Evolutionary conservation across 2,888 invertebrate species (phyloP).

Genomic region (Hipparchia semele): DNA sequence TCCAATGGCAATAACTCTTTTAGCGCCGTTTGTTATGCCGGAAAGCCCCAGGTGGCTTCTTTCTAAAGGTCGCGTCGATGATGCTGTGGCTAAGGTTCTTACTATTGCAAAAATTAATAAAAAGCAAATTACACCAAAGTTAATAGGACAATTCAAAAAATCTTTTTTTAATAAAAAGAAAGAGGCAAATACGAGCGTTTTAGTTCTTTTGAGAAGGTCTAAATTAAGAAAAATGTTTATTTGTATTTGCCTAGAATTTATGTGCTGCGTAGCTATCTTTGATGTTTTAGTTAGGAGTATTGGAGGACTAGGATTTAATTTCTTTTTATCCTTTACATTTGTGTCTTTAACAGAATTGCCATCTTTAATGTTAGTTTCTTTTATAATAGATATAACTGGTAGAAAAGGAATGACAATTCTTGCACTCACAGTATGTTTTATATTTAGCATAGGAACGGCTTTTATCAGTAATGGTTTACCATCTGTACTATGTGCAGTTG

Average conservation of each 20-base stretch:
- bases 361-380: slow-evolving; percentile 58
- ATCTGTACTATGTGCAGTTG: slow-evolving; percentile 61
- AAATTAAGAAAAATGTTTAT: slow-evolving; percentile 56
- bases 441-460: slow-evolving; percentile 57
- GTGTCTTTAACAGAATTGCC: slow-evolving; percentile 67
- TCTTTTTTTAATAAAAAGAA: slow-evolving; percentile 38
- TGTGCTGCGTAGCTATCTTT: slow-evolving; percentile 57
- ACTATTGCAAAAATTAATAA: slow-evolving; percentile 58
- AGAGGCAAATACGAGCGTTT: slow-evolving; percentile 45
- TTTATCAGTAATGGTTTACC: slow-evolving; percentile 55
- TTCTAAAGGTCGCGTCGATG: slow-evolving; percentile 59
- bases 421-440: slow-evolving; percentile 46
- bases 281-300: slow-evolving; percentile 63
- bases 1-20: slow-evolving; percentile 55
- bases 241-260: slow-evolving; percentile 56
- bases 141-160: slow-evolving; percentile 57
- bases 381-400: slow-evolving; percentile 60
- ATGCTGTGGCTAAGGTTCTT: slow-evolving; percentile 56
- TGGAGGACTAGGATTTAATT: slow-evolving; percentile 59
- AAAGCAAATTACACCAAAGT: slow-evolving; percentile 51
- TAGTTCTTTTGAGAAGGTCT: slow-evolving; percentile 56
- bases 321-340: slow-evolving; percentile 65
- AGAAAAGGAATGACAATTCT: slow-evolving; percentile 56
- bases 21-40: slow-evolving; percentile 60
- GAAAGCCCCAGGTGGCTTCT: slow-evolving; percentile 70